Conservation (phyloP, 2,797 vertebrate species). For the Tragopan temminckii region DNA sequence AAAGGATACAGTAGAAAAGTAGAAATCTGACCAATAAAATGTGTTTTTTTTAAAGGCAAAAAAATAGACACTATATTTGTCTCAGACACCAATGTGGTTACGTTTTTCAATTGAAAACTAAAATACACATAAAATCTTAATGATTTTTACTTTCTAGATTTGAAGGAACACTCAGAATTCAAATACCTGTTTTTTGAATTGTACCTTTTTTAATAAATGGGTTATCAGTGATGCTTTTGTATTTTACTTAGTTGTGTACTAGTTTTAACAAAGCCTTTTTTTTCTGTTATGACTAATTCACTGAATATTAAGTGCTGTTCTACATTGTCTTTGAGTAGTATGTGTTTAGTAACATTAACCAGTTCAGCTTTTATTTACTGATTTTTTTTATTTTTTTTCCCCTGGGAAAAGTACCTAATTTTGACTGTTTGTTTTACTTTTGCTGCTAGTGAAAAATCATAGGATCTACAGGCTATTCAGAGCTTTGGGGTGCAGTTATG, state of each 20-base stretch:
- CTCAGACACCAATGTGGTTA: background rate
- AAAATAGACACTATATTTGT: background rate
- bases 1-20: background rate
- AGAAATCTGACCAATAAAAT: constrained; percentile 10
- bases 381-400: background rate
- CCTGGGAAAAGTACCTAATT: background rate
- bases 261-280: background rate
- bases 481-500: background rate
- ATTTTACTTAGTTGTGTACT: background rate
- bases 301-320: background rate
- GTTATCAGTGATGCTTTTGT: background rate
- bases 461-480: background rate
- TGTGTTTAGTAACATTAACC: background rate
- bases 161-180: background rate
- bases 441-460: background rate
- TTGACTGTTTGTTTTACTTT: background rate
- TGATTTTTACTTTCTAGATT: background rate
- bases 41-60: background rate
- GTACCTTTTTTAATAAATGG: background rate
- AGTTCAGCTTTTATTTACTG: background rate
- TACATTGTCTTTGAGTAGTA: background rate
- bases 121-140: background rate
- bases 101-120: background rate
- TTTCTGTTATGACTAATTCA: background rate
- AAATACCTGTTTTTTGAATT: background rate